These are phyloP conservation scores for Aleadryas rufinucha DNA, from an alignment of 2,113 vertebrate genomes.

Conservation along the genomic window DNA sequence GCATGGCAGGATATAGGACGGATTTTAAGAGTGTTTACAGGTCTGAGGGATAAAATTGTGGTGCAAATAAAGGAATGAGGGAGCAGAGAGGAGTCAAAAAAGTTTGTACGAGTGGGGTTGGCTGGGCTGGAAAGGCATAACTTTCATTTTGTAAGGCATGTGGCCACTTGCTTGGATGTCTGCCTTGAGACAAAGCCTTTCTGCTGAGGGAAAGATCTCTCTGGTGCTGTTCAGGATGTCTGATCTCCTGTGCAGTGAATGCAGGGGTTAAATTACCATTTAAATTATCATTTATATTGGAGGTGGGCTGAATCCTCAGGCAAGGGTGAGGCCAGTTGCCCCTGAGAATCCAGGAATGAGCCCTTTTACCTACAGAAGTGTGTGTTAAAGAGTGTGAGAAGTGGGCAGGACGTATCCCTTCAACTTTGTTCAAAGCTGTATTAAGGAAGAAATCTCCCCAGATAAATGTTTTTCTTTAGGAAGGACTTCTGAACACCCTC, in stretches of 20 bases:
- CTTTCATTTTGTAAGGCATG: accelerated
- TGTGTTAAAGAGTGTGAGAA: not conserved
- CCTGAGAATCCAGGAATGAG: not conserved
- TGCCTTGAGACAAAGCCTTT: not conserved
- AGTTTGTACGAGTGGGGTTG: not conserved
- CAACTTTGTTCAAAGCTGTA: not conserved
- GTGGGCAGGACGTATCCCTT: not conserved
- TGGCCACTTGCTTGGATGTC: not conserved
- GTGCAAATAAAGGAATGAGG: not conserved
- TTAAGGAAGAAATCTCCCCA: not conserved
- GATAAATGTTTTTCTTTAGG: not conserved
- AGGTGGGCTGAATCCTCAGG: not conserved
- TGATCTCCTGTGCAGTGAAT: not conserved
- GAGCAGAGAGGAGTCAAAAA: not conserved
- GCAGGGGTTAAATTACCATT: not conserved
- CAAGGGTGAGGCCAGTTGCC: not conserved
- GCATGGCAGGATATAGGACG: accelerated
- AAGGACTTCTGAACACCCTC: not conserved
- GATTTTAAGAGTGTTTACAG: not conserved
- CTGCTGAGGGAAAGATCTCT: not conserved
- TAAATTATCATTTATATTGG: not conserved
- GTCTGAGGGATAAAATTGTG: not conserved
- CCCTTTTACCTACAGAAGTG: accelerated
- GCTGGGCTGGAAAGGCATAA: not conserved
- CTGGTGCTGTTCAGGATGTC: not conserved